Evolutionary conservation across 2,113 vertebrate genomes (phyloP).

Genomic region (Neomonachus schauinslandi): DNA sequence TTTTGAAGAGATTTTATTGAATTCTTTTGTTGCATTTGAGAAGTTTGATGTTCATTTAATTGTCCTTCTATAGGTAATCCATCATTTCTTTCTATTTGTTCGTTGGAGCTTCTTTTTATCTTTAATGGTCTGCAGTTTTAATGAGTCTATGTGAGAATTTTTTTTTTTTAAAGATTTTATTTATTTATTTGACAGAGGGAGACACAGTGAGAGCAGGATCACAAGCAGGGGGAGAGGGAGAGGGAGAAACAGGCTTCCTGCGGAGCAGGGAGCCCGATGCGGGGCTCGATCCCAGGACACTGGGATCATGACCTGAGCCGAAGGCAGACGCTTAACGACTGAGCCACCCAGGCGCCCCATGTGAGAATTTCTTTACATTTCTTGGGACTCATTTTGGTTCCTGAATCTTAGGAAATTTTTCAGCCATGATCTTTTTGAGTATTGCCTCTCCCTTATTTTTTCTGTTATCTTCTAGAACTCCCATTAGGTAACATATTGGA

Average conservation of each 20-base stretch:
- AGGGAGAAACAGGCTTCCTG: too few relatives aligned
- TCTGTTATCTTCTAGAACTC: not conserved
- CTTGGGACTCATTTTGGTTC: not conserved
- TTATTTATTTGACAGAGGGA: too few relatives aligned
- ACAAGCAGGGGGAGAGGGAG: too few relatives aligned
- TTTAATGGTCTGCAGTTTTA: not conserved
- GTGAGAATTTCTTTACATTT: not conserved
- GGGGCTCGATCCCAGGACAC: too few relatives aligned
- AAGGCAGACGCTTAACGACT: too few relatives aligned
- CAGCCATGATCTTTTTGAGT: not conserved
- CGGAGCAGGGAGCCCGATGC: too few relatives aligned
- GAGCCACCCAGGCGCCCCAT: too few relatives aligned
- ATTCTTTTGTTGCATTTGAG: not conserved
- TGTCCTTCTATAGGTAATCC: not conserved
- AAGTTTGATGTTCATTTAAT: not conserved
- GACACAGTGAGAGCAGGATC: too few relatives aligned
- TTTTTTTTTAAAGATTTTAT: not conserved
- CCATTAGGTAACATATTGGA: not conserved
- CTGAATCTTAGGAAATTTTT: not conserved
- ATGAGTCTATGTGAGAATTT: not conserved
- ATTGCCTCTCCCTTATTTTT: not conserved
- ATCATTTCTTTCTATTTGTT: not conserved
- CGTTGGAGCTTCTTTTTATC: not conserved
- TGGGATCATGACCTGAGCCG: too few relatives aligned
- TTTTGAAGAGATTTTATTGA: slow-evolving; percentile 12